Evolutionary conservation across 2,113 vertebrate genomes (phyloP).

Genomic region (Tretioscincus oriximinensis): DNA sequence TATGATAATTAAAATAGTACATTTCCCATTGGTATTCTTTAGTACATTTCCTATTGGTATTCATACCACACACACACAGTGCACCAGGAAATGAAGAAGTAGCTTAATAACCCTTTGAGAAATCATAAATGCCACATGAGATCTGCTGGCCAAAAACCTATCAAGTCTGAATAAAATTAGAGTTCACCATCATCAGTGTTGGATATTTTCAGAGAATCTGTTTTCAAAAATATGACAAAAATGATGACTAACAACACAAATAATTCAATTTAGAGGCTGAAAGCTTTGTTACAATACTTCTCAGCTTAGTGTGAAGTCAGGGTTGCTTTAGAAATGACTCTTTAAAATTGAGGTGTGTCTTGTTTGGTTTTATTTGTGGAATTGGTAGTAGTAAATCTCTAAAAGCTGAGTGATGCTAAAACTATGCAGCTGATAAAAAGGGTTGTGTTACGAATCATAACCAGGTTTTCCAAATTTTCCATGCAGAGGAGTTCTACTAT

Average conservation of each 20-base stretch:
- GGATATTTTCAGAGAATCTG: neutral
- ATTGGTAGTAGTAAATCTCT: constrained; percentile 12
- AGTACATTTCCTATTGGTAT: too few species aligned
- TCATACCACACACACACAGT: too few species aligned
- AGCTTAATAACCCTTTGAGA: too few species aligned
- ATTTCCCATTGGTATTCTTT: too few species aligned
- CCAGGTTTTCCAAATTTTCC: neutral
- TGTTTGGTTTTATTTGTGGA: constrained; percentile 3
- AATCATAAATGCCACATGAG: too few species aligned
- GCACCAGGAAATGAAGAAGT: too few species aligned
- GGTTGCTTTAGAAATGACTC: neutral
- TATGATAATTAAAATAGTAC: too few species aligned
- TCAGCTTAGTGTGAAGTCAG: neutral
- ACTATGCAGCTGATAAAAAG: neutral
- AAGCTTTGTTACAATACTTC: neutral
- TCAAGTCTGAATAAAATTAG: neutral
- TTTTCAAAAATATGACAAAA: neutral
- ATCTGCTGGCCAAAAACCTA: too few species aligned
- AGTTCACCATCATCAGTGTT: neutral
- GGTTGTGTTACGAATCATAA: neutral
- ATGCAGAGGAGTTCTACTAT: neutral
- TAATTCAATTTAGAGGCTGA: neutral
- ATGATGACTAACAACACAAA: neutral
- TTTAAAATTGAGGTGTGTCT: neutral
- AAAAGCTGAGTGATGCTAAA: constrained; percentile 1